Evolutionary conservation across 2,797 vertebrate species (phyloP), one percentile per base, ranked within the genome.

Genomic region (Balearica regulorum): DNA sequence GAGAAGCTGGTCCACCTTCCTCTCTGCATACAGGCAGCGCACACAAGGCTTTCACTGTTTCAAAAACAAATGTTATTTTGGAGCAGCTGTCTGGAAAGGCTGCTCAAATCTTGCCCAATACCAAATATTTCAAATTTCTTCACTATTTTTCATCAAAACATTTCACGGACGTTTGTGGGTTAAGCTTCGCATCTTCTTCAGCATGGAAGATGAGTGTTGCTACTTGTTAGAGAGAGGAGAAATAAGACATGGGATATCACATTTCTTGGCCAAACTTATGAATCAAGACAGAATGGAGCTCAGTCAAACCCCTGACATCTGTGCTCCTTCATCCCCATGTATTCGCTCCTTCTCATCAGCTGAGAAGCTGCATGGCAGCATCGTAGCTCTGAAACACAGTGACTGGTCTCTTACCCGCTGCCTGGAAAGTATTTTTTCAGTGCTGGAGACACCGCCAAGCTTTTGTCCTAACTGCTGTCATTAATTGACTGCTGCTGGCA

Each of bases 321-420:
- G 37, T 64, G 43, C 25, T 91, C 13, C 37, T 79, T 70, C 39
- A 37, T 53, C 13, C 46, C 18, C 13, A 4, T 4, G 3, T 14
- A 29, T 35, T 29, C 64, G 41, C 16, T 80, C 48, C 54, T 83
- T 64, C 51, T 71, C 46, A 62, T 19, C 11, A 84, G 28, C 58
- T 15, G 54, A 87, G 35, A 16, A 37, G 41, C 44, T 49, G 12
- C 48, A 14, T 9, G 26, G 51, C 41, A 92, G 37, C 25, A 19
- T 11, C 2, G 2, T 11, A 21, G 41, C 72, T 76, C 64, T 54
- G 64, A 76, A 68, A 76, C 33, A 18, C 48, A 48, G 18, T 0
- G 3, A 65, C 43, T 55, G 44, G 18, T 64, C 76, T 66, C 68
- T 37, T 37, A 54, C 10, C 18, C 0, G 0, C 25, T 2, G 2